Evolutionary conservation across 2,113 vertebrate genomes (phyloP), one percentile per base, ranked within the genome.

Genomic region (Thermophis baileyi): DNA sequence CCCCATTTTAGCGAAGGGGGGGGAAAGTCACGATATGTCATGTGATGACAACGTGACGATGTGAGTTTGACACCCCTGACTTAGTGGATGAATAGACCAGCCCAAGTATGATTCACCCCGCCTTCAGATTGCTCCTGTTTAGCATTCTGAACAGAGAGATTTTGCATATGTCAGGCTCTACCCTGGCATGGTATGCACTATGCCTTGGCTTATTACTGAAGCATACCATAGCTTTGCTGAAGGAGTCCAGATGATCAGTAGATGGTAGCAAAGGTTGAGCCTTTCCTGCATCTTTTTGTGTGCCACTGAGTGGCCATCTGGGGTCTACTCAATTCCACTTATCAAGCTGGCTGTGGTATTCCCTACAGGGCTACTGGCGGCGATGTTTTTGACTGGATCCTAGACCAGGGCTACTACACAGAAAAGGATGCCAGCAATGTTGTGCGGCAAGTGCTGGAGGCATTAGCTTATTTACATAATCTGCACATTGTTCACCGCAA

Each of bases 321-420:
- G 7, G 18, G 7, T 22, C 74, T 44, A 44, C 6, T 30, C 27
- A 22, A 12, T 50, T 89, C 30, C 44, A 8, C 54, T 22, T 46
- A 16, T 89, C 24, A 40, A 54, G 12, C 35, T 44, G 9, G 11
- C 10, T 55, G 8, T 35, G 20, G 90, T 46, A 4, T 60, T 60
- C 18, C 44, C 90, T 86, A 30, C 95, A 98, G 98, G 53, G 98
- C 98, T 91, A 98, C 98, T 69, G 98, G 98, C 87, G 98, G 98
- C 46, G 98, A 98, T 89, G 98, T 98, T 27, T 98, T 98, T 53
- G 98, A 98, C 94, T 98, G 98, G 98, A 98, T 98, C 94, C 96
- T 98, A 94, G 98, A 98, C 94, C 98, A 98, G 89, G 98, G 98
- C 51, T 98, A 98, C 96, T 98, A 98, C 97, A 98, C 98, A 11